These are phyloP conservation scores for Scalopus aquaticus DNA, from an alignment of 2,113 vertebrate species.

Conservation along the genomic window DNA sequence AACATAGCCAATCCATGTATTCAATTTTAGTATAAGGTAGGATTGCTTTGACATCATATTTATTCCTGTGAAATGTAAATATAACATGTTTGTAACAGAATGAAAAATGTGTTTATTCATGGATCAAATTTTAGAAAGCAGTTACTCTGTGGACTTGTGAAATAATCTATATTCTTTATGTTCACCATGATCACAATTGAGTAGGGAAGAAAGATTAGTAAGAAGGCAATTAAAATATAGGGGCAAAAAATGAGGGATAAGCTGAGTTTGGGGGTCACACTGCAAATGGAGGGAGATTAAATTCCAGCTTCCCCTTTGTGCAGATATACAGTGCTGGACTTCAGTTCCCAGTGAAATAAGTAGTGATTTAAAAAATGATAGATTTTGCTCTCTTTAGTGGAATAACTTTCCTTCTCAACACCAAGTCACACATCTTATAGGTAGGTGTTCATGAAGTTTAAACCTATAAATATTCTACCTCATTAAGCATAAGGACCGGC, in stretches of 20 bases:
- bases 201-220: neutral
- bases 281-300: neutral
- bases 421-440: slow-evolving; percentile 33
- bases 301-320: neutral
- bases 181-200: neutral
- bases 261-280: neutral
- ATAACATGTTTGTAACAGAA: neutral
- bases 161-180: neutral
- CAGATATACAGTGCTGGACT: neutral
- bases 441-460: slow-evolving; percentile 62
- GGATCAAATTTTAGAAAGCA: neutral
- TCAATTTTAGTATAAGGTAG: neutral
- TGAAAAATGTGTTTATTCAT: neutral
- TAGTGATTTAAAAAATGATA: neutral
- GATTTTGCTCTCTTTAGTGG: neutral
- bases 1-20: neutral
- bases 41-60: neutral
- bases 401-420: slow-evolving; percentile 1
- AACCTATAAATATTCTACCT: slow-evolving; percentile 78
- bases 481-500: slow-evolving; percentile 79
- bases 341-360: neutral
- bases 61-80: slow-evolving; percentile 11
- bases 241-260: neutral
- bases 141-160: neutral
- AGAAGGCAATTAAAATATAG: neutral